phyloP scores from a whole-genome alignment of 1,140 invertebrate species.

The Rhopalosiphum maidis region DNA sequence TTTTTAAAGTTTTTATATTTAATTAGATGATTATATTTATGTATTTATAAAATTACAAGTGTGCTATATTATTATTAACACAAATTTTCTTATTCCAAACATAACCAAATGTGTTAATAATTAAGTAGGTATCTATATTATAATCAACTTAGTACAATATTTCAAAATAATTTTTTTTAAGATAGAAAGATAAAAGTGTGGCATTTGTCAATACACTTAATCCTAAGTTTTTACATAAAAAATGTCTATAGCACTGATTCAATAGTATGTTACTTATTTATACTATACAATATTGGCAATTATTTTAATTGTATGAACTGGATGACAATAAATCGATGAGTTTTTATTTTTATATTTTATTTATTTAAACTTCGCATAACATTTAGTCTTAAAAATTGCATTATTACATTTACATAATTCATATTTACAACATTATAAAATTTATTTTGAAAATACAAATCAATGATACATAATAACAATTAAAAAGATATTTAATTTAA shows the following conservation, averaged over 20 bases:
- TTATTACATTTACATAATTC: neutral
- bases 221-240: neutral
- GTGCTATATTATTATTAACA: neutral
- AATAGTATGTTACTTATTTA: neutral
- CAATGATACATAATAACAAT: too few relatives aligned
- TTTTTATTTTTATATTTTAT: neutral
- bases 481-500: too few relatives aligned
- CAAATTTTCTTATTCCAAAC: neutral
- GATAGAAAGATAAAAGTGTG: neutral
- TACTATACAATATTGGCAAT: neutral
- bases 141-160: neutral
- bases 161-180: neutral
- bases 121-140: neutral
- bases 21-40: too few relatives aligned
- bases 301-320: neutral
- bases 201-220: neutral
- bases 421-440: neutral
- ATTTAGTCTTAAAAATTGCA: neutral
- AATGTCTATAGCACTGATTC: neutral
- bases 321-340: neutral
- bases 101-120: neutral
- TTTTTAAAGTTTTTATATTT: neutral
- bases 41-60: neutral
- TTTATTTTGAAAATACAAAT: too few relatives aligned
- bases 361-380: neutral